Conservation (phyloP, 2,888 invertebrate species). For the Slavum lentiscoides region DNA sequence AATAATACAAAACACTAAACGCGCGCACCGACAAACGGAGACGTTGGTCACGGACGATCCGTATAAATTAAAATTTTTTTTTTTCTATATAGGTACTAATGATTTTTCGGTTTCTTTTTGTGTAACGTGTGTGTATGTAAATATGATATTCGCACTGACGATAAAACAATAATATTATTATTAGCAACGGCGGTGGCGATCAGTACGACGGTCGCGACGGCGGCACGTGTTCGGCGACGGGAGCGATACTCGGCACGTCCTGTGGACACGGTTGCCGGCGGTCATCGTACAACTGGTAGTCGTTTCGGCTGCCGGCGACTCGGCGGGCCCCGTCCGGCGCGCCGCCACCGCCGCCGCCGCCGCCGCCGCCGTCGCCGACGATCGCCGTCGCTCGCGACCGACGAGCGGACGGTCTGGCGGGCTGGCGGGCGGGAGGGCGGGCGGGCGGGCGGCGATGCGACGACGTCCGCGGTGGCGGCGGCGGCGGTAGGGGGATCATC, state of each 20-base stretch:
- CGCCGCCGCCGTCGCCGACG: conserved; percentile 1
- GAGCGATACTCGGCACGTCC: conserved; percentile 52
- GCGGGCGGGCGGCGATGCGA: background rate
- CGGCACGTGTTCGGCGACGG: conserved; percentile 52
- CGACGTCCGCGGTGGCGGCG: conserved; percentile 11
- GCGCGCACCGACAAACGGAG: background rate
- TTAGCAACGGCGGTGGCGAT: conserved; percentile 1
- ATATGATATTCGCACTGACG: too few species aligned
- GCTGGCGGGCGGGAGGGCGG: background rate
- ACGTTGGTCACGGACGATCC: too few species aligned
- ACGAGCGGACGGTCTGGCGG: background rate
- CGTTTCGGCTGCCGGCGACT: conserved; percentile 53
- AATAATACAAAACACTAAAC: background rate
- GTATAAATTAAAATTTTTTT: background rate
- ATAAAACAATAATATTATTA: background rate
- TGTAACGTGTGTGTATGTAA: background rate
- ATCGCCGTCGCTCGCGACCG: conserved; percentile 13
- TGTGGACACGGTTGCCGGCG: conserved; percentile 52
- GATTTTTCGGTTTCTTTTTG: too few species aligned
- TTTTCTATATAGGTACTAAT: too few species aligned
- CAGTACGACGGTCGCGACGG: conserved; percentile 22
- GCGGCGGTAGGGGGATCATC: background rate
- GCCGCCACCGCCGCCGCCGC: conserved; percentile 3
- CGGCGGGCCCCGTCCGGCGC: conserved; percentile 44
- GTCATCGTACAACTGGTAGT: conserved; percentile 54